Base-by-base conservation (phyloP, 2,888 invertebrate species). In the Arctia plantaginis region DNA sequence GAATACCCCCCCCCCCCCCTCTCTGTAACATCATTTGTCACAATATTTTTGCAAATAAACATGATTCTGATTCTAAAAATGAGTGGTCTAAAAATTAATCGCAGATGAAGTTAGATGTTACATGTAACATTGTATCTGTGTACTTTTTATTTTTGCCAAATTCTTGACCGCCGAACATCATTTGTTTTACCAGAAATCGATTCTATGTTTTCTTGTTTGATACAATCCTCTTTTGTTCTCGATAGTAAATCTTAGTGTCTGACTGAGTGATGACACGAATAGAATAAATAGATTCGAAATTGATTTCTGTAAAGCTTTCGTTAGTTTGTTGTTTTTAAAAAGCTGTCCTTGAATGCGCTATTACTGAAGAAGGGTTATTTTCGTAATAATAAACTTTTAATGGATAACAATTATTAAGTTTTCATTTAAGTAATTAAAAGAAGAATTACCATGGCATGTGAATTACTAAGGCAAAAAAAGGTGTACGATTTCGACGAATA, bases 121-220 rank as follows among this genome's bases (percentile, higher is more conserved):
- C 27, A 30, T 15, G 59, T 27, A 59, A 66, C 35, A 20, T 20
- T 3, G 41, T 41, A 35, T 12, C 35, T n/a, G 1, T 20, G 18
- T 18, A 12, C 51, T 55, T 30, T 30, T 62, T 6, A 1, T 76
- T 74, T 83, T 80, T 77, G 74, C 77, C 75, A 78, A 64, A 79
- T 78, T 66, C 71, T 74, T 76, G 82, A 80, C 73, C 77, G 80
- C 70, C 59, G 72, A 77, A 77, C 79, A 77, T 74, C 67, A 75
- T 78, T 82, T 77, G 74, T 47, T 82, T 83, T 84, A 82, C 82
- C 72, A 82, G 77, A 74, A 83, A 81, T 82, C 75, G 75, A 81
- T 83, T 82, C 81, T 82, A 73, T 77, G 74, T 69, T 70, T 76
- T 71, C 73, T 65, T 74, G 76, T 80, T 73, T 74, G 62, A 59